Conservation (phyloP, 2,797 vertebrate genomes). For the Syndactyla subalaris region DNA sequence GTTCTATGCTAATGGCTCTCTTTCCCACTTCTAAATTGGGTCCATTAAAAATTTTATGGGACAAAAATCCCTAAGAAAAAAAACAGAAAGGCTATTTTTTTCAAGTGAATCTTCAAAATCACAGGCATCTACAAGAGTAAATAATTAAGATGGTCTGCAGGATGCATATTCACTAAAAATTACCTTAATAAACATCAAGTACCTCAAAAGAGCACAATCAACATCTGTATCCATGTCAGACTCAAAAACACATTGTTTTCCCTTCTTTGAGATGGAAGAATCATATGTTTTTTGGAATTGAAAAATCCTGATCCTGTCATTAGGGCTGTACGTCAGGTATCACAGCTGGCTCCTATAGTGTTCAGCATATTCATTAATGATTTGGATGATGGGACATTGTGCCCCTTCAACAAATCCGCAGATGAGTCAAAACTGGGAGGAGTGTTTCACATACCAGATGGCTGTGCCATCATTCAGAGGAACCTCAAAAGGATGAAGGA, state of each 20-base stretch:
- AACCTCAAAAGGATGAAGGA: neutral
- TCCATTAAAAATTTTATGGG: neutral
- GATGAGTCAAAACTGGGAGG: neutral
- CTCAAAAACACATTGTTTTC: neutral
- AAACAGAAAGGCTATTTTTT: neutral
- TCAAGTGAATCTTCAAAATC: neutral
- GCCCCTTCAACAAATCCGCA: neutral
- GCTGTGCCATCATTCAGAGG: neutral
- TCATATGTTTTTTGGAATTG: neutral
- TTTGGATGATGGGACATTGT: neutral
- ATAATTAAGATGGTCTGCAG: neutral
- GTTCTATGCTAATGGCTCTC: neutral
- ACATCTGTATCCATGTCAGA: neutral
- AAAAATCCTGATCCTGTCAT: neutral
- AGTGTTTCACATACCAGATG: neutral
- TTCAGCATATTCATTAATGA: neutral
- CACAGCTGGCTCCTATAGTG: neutral
- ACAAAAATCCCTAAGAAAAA: neutral
- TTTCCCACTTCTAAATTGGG: neutral
- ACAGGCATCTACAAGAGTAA: neutral
- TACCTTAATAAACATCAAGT: neutral
- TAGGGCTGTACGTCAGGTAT: neutral
- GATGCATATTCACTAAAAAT: neutral
- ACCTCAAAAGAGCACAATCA: neutral
- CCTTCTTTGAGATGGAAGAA: neutral